Percentiles rank a stretch among this genome's conserved stretches.
Conservation (phyloP, 2,888 invertebrate species). For the Ophion slaviceki region DNA sequence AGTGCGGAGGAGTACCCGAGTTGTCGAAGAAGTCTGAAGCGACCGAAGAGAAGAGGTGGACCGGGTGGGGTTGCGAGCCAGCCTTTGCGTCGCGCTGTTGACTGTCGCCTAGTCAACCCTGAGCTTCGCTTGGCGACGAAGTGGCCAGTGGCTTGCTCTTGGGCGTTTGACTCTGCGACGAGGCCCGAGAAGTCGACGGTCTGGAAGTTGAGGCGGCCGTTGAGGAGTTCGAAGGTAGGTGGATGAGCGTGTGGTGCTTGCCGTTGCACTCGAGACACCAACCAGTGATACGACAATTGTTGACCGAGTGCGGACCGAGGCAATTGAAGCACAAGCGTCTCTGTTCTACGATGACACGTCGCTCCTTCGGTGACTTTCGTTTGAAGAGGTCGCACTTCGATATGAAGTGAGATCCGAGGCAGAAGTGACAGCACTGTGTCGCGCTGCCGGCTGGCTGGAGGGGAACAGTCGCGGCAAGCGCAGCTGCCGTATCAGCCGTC, state of each 20-base stretch:
- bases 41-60: neutral
- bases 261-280: constrained; percentile 13
- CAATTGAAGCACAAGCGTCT: constrained; percentile 28
- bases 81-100: neutral
- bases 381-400: neutral
- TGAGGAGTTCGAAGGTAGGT: neutral
- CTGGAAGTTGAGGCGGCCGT: neutral
- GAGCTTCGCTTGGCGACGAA: constrained; percentile 9
- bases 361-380: neutral
- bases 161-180: neutral
- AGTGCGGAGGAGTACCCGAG: neutral
- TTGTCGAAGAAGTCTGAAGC: too few relatives aligned
- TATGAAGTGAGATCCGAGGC: neutral
- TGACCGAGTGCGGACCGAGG: constrained; percentile 19
- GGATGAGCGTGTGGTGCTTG: constrained; percentile 15
- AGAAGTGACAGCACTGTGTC: neutral
- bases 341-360: neutral
- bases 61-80: neutral
- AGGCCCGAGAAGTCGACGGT: neutral
- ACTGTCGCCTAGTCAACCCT: neutral
- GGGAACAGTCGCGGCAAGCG: neutral
- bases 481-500: neutral
- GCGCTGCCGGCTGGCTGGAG: neutral
- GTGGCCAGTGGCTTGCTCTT: neutral
- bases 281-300: constrained; percentile 3